These are phyloP conservation scores for Crotalus helleri DNA, from an alignment of 2,113 vertebrate genomes.

Conservation along the genomic window DNA sequence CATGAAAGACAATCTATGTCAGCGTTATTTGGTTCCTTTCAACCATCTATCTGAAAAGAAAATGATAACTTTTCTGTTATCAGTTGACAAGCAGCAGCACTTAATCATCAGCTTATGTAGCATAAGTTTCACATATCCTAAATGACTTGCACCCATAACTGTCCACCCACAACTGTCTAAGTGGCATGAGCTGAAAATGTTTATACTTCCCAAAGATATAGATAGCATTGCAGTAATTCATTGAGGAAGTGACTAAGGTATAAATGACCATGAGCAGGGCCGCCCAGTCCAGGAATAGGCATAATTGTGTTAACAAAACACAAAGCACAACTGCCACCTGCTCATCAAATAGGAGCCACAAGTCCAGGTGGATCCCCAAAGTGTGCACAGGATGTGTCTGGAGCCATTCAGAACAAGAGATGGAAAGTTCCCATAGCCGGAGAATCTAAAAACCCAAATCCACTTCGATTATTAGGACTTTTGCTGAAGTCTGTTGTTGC, in stretches of 20 bases:
- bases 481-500: too few relatives aligned
- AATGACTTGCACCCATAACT: background rate
- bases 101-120: background rate
- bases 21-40: background rate
- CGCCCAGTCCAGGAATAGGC: too few relatives aligned
- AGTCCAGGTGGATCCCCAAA: too few relatives aligned
- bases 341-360: too few relatives aligned
- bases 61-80: background rate
- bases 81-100: background rate
- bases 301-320: too few relatives aligned
- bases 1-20: background rate
- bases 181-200: background rate
- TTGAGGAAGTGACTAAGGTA: background rate
- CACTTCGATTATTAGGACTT: too few relatives aligned
- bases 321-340: too few relatives aligned
- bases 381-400: too few relatives aligned
- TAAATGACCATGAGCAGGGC: background rate
- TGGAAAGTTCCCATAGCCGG: too few relatives aligned
- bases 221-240: background rate
- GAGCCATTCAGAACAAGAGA: too few relatives aligned
- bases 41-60: background rate
- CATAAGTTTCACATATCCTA: background rate
- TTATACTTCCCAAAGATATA: background rate
- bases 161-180: background rate
- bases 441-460: too few relatives aligned